Evolutionary conservation across 2,113 vertebrate species (phyloP).

Genomic region (Donacobius atricapilla): DNA sequence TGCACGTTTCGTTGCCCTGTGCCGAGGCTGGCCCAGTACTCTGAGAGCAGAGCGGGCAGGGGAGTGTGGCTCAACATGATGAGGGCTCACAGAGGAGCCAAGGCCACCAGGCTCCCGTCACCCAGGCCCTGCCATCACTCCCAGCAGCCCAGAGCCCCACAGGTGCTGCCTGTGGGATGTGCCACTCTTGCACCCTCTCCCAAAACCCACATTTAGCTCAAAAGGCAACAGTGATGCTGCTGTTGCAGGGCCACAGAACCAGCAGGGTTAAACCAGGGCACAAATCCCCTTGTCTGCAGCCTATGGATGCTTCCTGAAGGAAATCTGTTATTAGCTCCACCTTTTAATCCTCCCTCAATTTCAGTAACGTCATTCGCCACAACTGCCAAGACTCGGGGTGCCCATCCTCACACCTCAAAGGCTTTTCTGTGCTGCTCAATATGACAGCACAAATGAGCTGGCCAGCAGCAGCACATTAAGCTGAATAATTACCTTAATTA

Average conservation of each 20-base stretch:
- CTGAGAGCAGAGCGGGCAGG: fast-evolving
- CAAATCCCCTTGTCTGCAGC: neutral
- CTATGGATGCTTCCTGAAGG: neutral
- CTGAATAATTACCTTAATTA: constrained; percentile 30
- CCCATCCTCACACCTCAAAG: neutral
- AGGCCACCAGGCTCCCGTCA: neutral
- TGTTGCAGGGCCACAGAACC: neutral
- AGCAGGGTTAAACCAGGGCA: neutral
- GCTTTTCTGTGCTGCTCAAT: neutral
- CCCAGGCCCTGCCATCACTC: fast-evolving
- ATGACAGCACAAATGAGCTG: neutral
- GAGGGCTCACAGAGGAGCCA: neutral
- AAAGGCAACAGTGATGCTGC: neutral
- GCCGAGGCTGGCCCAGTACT: fast-evolving
- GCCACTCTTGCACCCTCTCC: neutral
- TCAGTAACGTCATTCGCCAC: neutral
- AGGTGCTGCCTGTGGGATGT: neutral
- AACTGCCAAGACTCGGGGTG: neutral
- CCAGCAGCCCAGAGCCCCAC: neutral
- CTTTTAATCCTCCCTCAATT: constrained; percentile 3
- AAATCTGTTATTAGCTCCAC: neutral
- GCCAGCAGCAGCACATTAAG: neutral
- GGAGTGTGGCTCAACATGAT: fast-evolving
- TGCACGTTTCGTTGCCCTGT: fast-evolving
- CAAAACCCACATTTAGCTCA: neutral